Base-by-base conservation (phyloP, 1,140 invertebrate species). In the Trichogramma pretiosum region DNA sequence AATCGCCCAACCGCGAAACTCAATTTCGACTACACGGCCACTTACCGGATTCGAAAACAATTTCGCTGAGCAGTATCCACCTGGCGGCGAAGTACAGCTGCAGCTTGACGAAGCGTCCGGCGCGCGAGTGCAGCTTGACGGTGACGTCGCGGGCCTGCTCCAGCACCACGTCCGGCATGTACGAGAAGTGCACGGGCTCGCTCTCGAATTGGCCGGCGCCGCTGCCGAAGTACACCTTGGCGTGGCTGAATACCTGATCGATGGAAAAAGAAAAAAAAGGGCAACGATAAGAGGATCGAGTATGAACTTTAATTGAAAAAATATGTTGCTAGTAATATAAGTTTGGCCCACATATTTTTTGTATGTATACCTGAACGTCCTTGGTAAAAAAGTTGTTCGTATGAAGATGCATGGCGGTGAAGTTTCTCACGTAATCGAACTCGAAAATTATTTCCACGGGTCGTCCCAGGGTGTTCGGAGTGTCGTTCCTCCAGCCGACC, bases 61-160 rank as follows among this genome's bases (percentile, higher is more conserved):
- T 78, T 70, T 93, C 90, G 61, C 87, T 90, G 53, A 94, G 77
- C 74, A 93, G 79, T 55, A 94, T 84, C 89, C 89, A 93, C 52
- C 79, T 76, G 5, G 83, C 76, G 37, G 85, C 84, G 62, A 93
- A 93, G 69, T 83, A 88, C 21, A 93, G 76, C 59, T 88, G 83
- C 33, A 92, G 68, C 63, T 85, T 85, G 24, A 92, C 67, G 64
- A 78, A 88, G 47, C 78, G 74, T 37, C 83, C 90, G 18, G 88
- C 72, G 24, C 83, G 75, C 59, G 89, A 78, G 59, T 87, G 81
- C 34, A 93, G 75, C 59, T 83, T 83, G 57, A 94, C 84, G 55
- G 83, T 83, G 50, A 93, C 84, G 59, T 89, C 83, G 35, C 89
- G 77, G 36, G 89, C 85, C 54, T 84, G 80, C 62, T 93, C 88